Base-by-base conservation (phyloP, 2,797 vertebrate genomes). In the Thaleichthys pacificus region DNA sequence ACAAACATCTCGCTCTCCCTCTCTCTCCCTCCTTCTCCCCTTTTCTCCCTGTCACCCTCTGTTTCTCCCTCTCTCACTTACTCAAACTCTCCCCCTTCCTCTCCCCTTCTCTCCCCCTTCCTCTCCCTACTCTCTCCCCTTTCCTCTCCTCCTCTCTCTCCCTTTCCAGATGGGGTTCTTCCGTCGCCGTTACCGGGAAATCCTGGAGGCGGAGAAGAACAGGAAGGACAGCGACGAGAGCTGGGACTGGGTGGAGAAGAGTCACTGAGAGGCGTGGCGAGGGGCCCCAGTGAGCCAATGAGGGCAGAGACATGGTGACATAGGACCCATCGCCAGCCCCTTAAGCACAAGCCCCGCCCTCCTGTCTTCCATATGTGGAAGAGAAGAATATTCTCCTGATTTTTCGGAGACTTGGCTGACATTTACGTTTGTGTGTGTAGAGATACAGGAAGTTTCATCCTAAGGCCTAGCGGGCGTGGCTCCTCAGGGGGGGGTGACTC, bases 361-460 rank as follows among this genome's bases (percentile, higher is more conserved):
- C 92, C 78, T 95, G 95, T 97, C 97, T 99, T 99, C 95, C 97
- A 99, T 98, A 98, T 98, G 96, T 99, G 97, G 98, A 99, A 99
- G 96, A 98, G 93, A 89, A 91, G 89, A 96, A 95, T 95, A 93
- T 97, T 96, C 97, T 98, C 96, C 97, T 95, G 95, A 97, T 99
- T 98, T 98, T 96, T 93, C 89, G 96, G 97, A 97, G 97, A 93
- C 93, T 92, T 92, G 66, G 91, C 91, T 92, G 66, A 91, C 93
- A 91, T 94, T 91, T 94, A 91, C 93, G 90, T 94, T 91, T 94
- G 94, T 91, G 90, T 91, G 74, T 77, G 74, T 80, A 70, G 80
- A 49, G 74, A 49, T 87, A 75, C 78, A 86, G 88, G 83, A 86
- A 88, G 89, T 47, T 47, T 47, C 42, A 47, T 47, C 42, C 42